These are phyloP conservation scores for Lerista edwardsae DNA, from an alignment of 2,797 vertebrate species.

Conservation along the genomic window DNA sequence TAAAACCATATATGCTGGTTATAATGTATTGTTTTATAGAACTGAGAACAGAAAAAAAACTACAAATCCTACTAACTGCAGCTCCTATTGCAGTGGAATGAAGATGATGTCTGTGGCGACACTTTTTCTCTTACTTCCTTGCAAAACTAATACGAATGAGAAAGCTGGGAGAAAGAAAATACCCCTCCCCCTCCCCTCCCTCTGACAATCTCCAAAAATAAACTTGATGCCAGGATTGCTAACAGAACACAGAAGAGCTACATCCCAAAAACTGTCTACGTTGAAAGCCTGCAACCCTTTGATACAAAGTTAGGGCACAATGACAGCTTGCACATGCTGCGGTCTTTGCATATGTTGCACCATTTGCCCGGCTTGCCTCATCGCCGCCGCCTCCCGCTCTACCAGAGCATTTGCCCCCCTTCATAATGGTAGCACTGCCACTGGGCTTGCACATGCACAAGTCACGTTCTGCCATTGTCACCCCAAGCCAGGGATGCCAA, in stretches of 20 bases:
- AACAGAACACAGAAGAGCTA: conserved; percentile 12
- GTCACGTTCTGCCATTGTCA: background rate
- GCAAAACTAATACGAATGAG: conserved; percentile 38
- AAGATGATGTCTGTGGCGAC: background rate
- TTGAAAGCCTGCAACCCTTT: background rate
- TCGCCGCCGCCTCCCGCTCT: no score
- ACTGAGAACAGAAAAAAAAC: background rate
- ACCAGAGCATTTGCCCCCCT: no score
- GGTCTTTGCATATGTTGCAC: background rate
- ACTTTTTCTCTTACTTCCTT: conserved; percentile 22
- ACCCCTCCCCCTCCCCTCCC: conserved; percentile 9
- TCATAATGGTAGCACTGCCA: no score
- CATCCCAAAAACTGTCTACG: conserved; percentile 31
- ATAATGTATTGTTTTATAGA: background rate
- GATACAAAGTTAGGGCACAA: background rate
- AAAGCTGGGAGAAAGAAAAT: background rate
- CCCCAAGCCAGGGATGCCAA: no score
- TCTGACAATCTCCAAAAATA: background rate
- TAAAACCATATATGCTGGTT: conserved; percentile 41
- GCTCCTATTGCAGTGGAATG: background rate
- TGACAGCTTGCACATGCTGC: background rate
- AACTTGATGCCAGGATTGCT: conserved; percentile 14
- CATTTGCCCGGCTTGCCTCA: no score
- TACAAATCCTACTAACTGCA: background rate
- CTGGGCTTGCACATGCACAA: background rate